Percentiles rank a stretch among this genome's conserved stretches.
phyloP scores from a whole-genome alignment of 2,113 vertebrate genomes.

The Alethe castanea region DNA sequence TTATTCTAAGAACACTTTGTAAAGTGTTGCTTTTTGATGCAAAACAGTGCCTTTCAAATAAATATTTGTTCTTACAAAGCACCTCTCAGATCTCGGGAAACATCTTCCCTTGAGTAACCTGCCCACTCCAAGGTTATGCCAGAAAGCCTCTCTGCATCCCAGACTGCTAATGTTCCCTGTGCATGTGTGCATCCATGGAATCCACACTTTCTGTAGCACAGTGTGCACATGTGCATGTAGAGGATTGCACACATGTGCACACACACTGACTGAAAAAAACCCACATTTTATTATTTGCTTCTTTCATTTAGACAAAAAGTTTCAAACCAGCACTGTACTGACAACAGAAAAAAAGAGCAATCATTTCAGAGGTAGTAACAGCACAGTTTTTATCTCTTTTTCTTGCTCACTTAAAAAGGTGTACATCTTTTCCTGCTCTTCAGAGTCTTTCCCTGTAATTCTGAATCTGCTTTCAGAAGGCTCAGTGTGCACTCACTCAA shows the following conservation, averaged over 20 bases:
- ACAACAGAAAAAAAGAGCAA: not conserved
- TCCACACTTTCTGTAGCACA: not conserved
- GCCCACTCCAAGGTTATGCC: not conserved
- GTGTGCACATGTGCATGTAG: rapidly evolving
- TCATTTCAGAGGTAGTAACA: not conserved
- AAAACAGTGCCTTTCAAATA: not conserved
- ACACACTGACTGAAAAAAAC: not conserved
- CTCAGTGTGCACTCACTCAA: rapidly evolving
- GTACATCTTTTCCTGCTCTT: not conserved
- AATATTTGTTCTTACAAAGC: not conserved
- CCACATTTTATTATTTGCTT: not conserved
- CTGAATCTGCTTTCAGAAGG: not conserved
- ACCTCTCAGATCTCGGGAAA: not conserved
- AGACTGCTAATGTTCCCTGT: not conserved
- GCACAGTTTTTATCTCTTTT: not conserved
- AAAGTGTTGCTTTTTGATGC: not conserved
- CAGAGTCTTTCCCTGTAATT: not conserved
- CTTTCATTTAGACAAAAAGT: not conserved
- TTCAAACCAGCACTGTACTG: not conserved
- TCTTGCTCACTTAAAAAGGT: not conserved
- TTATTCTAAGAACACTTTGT: not conserved
- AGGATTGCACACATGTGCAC: rapidly evolving
- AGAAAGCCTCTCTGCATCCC: not conserved
- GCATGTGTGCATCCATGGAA: not conserved
- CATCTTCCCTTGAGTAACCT: not conserved